These are phyloP conservation scores for Sinocyclocheilus maitianheensis DNA, from an alignment of 2,113 vertebrate genomes.

Conservation along the genomic window DNA sequence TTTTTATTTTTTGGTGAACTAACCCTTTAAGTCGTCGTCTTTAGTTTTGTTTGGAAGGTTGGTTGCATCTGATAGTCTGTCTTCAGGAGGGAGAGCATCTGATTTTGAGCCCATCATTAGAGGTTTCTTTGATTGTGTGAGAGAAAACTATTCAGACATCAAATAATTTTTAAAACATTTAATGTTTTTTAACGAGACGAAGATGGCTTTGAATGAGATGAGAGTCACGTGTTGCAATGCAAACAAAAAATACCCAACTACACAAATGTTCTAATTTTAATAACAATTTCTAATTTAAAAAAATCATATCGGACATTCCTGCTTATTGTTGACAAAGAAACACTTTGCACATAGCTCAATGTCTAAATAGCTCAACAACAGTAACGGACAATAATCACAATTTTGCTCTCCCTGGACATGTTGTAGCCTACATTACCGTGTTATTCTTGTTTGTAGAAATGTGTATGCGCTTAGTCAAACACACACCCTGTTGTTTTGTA, in stretches of 20 bases:
- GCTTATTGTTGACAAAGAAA: too few species aligned
- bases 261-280: too few species aligned
- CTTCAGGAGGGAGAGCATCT: background rate
- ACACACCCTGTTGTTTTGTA: conserved; percentile 19
- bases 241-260: background rate
- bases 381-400: too few species aligned
- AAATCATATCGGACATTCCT: too few species aligned
- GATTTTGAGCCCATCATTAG: background rate
- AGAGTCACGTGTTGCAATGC: background rate
- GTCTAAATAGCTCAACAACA: too few species aligned
- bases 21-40: background rate
- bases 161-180: background rate
- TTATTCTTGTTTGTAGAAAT: background rate
- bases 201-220: background rate
- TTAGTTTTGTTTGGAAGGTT: conserved; percentile 23
- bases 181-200: background rate
- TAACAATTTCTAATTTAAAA: too few species aligned
- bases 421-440: background rate
- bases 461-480: background rate
- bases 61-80: background rate
- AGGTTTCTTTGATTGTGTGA: background rate
- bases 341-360: too few species aligned
- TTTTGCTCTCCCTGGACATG: background rate
- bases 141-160: background rate
- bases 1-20: too few species aligned